Percentiles rank a stretch among this genome's conserved stretches.
These are phyloP conservation scores for Macrotus californicus DNA, from an alignment of 2,113 vertebrate genomes.

Conservation along the genomic window DNA sequence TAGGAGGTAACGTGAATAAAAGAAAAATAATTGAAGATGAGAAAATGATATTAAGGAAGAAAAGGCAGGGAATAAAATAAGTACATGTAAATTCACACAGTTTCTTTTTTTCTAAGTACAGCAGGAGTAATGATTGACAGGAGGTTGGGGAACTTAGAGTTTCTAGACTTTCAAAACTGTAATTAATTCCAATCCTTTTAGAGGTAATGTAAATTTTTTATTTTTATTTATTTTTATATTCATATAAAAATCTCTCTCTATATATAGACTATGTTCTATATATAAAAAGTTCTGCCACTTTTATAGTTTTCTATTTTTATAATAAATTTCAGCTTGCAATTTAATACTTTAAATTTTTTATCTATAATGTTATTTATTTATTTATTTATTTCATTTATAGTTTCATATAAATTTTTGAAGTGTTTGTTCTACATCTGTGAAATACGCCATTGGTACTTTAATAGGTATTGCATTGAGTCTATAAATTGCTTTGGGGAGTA, in stretches of 20 bases:
- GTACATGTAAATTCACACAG: not conserved
- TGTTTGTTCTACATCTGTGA: too few relatives aligned
- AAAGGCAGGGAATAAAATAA: not conserved
- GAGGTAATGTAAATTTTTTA: not conserved
- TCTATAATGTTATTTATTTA: too few relatives aligned
- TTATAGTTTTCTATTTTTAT: not conserved
- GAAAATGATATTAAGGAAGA: constrained; percentile 14
- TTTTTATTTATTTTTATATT: too few relatives aligned
- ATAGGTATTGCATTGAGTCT: too few relatives aligned
- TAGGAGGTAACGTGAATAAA: not conserved
- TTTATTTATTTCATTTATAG: too few relatives aligned
- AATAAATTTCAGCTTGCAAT: not conserved
- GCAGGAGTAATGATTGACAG: not conserved
- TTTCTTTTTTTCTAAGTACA: not conserved
- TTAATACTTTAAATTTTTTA: not conserved
- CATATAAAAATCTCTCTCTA: too few relatives aligned
- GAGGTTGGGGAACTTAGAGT: not conserved
- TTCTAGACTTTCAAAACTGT: not conserved
- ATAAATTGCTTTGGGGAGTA: too few relatives aligned
- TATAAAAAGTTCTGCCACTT: not conserved
- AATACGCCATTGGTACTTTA: too few relatives aligned
- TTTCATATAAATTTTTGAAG: too few relatives aligned
- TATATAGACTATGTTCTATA: too few relatives aligned
- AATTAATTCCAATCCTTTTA: constrained; percentile 10
- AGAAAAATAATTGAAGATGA: not conserved